Evolutionary conservation across 1,140 invertebrate genomes (phyloP).

Genomic region (Drosophila pandora): DNA sequence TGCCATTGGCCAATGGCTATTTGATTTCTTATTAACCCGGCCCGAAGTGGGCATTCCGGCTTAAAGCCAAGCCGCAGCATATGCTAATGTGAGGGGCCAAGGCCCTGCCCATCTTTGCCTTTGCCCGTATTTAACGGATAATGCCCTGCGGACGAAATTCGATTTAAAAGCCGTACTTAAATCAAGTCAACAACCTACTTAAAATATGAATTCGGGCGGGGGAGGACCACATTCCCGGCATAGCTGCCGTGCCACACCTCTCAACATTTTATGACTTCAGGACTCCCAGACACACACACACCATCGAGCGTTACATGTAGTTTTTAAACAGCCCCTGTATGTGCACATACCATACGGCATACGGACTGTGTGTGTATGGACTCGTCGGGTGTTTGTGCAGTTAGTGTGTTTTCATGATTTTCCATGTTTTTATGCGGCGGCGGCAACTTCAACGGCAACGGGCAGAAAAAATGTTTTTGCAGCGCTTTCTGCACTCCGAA

Average conservation of each 20-base stretch:
- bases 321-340: constrained; percentile 20
- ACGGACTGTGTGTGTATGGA: constrained; percentile 22
- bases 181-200: constrained; percentile 1
- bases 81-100: constrained; percentile 57
- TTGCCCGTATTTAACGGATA: not conserved
- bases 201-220: not conserved
- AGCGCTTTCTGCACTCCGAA: constrained; percentile 3
- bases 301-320: constrained; percentile 1
- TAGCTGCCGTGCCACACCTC: constrained; percentile 20
- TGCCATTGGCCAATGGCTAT: constrained; percentile 81
- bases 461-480: constrained; percentile 47
- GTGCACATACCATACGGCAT: constrained; percentile 22
- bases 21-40: constrained; percentile 77
- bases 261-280: constrained; percentile 23
- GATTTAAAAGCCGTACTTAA: constrained; percentile 1
- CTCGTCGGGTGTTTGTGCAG: constrained; percentile 12
- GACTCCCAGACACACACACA: constrained; percentile 27
- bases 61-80: constrained; percentile 4
- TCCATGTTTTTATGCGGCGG: constrained; percentile 64
- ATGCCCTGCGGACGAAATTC: constrained; percentile 9
- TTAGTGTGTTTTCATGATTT: constrained; percentile 55
- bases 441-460: not conserved
- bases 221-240: not conserved
- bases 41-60: not conserved
- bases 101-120: not conserved